Evolutionary conservation across 1,140 invertebrate species (phyloP).

Genomic region (Cotesia glomerata): DNA sequence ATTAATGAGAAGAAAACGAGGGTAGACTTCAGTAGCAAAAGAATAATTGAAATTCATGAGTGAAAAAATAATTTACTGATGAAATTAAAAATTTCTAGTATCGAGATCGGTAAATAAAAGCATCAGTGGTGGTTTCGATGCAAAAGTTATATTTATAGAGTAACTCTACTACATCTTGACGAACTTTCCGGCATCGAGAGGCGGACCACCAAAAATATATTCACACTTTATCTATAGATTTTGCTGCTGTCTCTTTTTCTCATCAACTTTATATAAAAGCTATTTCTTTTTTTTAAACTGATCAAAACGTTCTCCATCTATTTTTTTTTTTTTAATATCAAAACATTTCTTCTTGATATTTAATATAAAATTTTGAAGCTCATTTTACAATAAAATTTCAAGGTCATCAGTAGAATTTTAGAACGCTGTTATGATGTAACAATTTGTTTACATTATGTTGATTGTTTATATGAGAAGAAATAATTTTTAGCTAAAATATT

Average conservation of each 20-base stretch:
- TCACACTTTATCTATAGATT: conserved; percentile 42
- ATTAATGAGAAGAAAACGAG: not conserved
- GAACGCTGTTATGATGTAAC: too few species aligned
- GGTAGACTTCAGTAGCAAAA: too few species aligned
- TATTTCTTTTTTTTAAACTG: not conserved
- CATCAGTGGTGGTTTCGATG: conserved; percentile 48
- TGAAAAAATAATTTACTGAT: too few species aligned
- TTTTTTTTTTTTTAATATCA: too few species aligned
- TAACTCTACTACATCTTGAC: conserved; percentile 34
- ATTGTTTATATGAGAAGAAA: not conserved
- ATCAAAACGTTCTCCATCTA: too few species aligned
- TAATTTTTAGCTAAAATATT: not conserved
- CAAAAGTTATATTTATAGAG: conserved; percentile 61
- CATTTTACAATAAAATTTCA: too few species aligned
- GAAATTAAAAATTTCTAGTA: conserved; percentile 24
- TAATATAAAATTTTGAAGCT: too few species aligned
- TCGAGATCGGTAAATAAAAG: conserved; percentile 41
- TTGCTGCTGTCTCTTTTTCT: not conserved
- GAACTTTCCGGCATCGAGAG: conserved; percentile 54
- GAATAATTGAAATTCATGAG: too few species aligned
- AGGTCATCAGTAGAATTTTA: too few species aligned
- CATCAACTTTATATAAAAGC: not conserved
- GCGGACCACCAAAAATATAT: conserved; percentile 60
- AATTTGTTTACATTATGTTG: too few species aligned
- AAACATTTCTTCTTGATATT: too few species aligned